A percentile compares a stretch with the other conserved stretches of the same genome.
phyloP scores from a whole-genome alignment of 2,113 vertebrate genomes.

The Notiomystis cincta region DNA sequence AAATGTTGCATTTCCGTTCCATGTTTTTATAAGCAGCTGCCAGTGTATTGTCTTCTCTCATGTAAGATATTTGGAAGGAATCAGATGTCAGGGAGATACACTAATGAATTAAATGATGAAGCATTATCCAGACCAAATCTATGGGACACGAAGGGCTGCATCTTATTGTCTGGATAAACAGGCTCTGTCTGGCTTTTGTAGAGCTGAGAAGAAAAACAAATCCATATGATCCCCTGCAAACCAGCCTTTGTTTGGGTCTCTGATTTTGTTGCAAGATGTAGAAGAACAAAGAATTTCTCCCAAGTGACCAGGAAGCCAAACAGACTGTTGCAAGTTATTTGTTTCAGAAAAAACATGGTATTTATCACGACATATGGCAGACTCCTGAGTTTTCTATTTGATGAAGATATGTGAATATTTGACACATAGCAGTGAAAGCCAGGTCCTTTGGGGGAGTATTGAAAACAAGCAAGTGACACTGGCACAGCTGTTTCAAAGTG shows the following conservation, averaged over 20 bases:
- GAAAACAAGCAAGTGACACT: not conserved
- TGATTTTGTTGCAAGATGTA: not conserved
- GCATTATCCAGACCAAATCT: not conserved
- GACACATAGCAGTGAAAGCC: not conserved
- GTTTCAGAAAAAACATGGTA: not conserved
- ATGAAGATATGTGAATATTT: not conserved
- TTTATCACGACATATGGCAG: not conserved
- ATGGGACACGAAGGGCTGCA: not conserved
- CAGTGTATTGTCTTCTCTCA: not conserved
- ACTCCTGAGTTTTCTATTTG: not conserved
- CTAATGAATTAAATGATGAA: not conserved
- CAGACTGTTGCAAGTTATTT: not conserved
- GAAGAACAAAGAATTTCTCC: not conserved
- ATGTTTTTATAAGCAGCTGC: not conserved
- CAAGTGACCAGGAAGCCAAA: not conserved
- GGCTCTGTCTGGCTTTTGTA: not conserved
- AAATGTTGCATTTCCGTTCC: not conserved
- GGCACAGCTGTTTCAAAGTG: constrained; percentile 10
- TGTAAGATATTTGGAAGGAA: not conserved
- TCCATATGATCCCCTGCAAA: not conserved
- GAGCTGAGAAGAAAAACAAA: not conserved
- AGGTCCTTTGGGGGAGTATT: not conserved
- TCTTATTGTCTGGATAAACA: not conserved
- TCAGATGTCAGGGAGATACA: not conserved
- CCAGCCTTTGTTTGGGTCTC: not conserved